Percentiles rank a stretch among this genome's conserved stretches.
phyloP scores from a whole-genome alignment of 2,888 invertebrate genomes.

The Drosophila sordidula region DNA sequence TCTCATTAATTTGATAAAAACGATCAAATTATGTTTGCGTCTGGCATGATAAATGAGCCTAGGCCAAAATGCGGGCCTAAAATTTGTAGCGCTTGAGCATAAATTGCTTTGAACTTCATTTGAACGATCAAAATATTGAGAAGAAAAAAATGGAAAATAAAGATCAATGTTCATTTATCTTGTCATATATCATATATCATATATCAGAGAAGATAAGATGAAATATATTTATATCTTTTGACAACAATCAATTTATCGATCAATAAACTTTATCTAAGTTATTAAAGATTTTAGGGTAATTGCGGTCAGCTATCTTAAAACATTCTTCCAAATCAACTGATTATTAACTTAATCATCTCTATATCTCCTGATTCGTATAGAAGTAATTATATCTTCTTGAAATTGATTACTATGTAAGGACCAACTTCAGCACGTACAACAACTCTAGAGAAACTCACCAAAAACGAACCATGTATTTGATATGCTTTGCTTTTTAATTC shows the following conservation, averaged over 20 bases:
- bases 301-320: no score
- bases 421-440: no score
- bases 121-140: constrained; percentile 36
- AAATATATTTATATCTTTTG: not conserved
- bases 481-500: constrained; percentile 6
- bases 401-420: no score
- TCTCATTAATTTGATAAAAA: constrained; percentile 64
- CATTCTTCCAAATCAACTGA: no score
- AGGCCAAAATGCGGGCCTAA: constrained; percentile 40
- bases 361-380: no score
- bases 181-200: constrained; percentile 12
- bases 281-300: not conserved
- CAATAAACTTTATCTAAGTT: not conserved
- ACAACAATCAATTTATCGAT: not conserved
- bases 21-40: constrained; percentile 43
- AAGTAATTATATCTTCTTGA: no score
- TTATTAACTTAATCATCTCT: no score
- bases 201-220: constrained; percentile 4
- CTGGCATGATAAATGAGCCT: constrained; percentile 49
- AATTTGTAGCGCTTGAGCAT: constrained; percentile 8
- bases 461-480: not conserved
- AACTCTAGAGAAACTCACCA: not conserved
- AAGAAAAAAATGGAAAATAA: constrained; percentile 16
- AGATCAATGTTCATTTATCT: constrained; percentile 34
- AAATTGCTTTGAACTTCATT: constrained; percentile 24